phyloP scores from a whole-genome alignment of 2,888 invertebrate species.

The Drosophila pseudotakahashii region DNA sequence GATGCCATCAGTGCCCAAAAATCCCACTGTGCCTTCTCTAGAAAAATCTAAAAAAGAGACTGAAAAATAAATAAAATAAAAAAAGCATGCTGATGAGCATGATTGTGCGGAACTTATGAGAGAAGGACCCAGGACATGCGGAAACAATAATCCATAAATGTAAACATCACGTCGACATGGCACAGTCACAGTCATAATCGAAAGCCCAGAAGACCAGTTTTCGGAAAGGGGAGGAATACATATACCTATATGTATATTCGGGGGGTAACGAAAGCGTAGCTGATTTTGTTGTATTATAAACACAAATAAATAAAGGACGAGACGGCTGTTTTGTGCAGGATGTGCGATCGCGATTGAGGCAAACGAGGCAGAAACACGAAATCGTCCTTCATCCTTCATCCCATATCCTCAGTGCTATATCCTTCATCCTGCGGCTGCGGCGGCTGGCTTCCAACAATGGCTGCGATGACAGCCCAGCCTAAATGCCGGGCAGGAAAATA shows the following conservation, averaged over 20 bases:
- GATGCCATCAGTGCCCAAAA: not conserved
- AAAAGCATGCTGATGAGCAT: slow-evolving; percentile 66
- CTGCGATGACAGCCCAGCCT: slow-evolving; percentile 78
- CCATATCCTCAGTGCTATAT: slow-evolving; percentile 1
- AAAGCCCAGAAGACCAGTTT: slow-evolving; percentile 43
- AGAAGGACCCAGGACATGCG: slow-evolving; percentile 71
- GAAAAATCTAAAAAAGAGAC: slow-evolving; percentile 9
- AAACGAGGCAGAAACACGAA: slow-evolving; percentile 59
- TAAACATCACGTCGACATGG: slow-evolving; percentile 81
- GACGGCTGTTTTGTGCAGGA: slow-evolving; percentile 59
- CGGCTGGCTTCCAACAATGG: slow-evolving; percentile 69
- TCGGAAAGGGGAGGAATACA: slow-evolving; percentile 18
- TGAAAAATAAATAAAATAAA: slow-evolving; percentile 12
- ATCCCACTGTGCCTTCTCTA: slow-evolving; percentile 45
- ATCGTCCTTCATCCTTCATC: slow-evolving; percentile 20
- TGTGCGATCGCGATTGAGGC: slow-evolving; percentile 59
- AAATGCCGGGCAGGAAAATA: slow-evolving; percentile 55
- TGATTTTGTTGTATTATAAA: slow-evolving; percentile 85
- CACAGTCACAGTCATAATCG: slow-evolving; percentile 43
- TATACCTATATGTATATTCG: slow-evolving; percentile 8
- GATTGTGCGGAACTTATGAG: slow-evolving; percentile 71
- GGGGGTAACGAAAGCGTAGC: slow-evolving; percentile 82
- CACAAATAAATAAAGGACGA: slow-evolving; percentile 83
- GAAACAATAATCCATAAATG: slow-evolving; percentile 83
- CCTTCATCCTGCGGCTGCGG: slow-evolving; percentile 69